Evolutionary conservation across 2,113 vertebrate species (phyloP), one percentile per base, ranked within the genome.

Genomic region (Caranx ignobilis): DNA sequence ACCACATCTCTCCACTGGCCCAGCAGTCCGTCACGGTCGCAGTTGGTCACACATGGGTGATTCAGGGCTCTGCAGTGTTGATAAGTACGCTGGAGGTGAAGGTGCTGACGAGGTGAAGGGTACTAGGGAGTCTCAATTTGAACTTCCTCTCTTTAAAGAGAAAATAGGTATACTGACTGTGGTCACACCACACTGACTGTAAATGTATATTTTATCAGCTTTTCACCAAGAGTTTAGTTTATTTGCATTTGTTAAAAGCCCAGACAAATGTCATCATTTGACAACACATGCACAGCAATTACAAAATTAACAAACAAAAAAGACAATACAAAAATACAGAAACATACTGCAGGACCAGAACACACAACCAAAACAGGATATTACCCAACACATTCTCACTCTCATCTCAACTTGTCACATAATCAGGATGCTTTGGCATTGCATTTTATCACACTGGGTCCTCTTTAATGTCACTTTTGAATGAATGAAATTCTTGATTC

Each of bases 41-140:
- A 79, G 87, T 77, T 81, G 86, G 77, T 79, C 82, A 56, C 83
- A 79, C 84, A 70, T 10, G 71, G 81, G 62, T 59, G 85, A 74
- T 11, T 81, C 64, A 19, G 75, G 63, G 60, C 78, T 84, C 63
- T 69, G 82, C 54, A 1, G 48, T 37, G 76, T 74, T 76, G 91
- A 87, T 91, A 81, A 88, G 82, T 56, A 26, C 13, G 75, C 61
- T 26, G 78, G 6, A 9, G 13, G 31, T 69, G 73, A 67, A 69
- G 54, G 57, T 79, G 82, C 77, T 81, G 61, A 81, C 3, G 21
- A 80, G 81, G 73, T 78, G 63, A 85, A 82, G 63, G 55, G 64
- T 61, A 64, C 74, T 19, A 32, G 19, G 52, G 64, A 32, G n/a
- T 61, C 81, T 76, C 71, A 54, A 18, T 74, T 45, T 64, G 52